Percentiles rank a stretch among this genome's conserved stretches.
These are phyloP conservation scores for Ochotona princeps DNA, from an alignment of 2,113 vertebrate genomes.

Conservation along the genomic window DNA sequence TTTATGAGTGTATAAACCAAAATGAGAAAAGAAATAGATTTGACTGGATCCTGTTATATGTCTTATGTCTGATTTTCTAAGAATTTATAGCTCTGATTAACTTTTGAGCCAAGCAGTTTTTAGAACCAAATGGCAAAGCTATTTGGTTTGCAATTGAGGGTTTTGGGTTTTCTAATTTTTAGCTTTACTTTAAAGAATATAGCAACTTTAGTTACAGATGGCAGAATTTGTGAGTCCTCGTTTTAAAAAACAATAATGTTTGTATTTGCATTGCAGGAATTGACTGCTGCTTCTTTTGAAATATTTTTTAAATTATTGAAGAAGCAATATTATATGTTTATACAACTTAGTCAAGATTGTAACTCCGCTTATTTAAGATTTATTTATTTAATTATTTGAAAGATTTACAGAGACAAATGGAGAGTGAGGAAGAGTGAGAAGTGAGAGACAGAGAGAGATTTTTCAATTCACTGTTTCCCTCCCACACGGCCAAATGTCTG, in stretches of 20 bases:
- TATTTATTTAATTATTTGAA: too few relatives aligned
- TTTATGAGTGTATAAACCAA: conserved; percentile 25
- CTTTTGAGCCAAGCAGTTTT: background rate
- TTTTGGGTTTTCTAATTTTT: background rate
- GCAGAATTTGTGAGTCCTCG: background rate
- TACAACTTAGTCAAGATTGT: too few relatives aligned
- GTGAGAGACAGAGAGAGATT: too few relatives aligned
- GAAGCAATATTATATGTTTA: too few relatives aligned
- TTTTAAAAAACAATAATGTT: background rate
- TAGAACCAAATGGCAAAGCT: background rate
- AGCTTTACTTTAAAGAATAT: conserved; percentile 37
- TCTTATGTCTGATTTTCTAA: conserved; percentile 30
- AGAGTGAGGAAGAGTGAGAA: too few relatives aligned
- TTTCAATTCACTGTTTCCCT: too few relatives aligned
- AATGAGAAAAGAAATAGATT: conserved; percentile 1
- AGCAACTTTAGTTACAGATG: background rate
- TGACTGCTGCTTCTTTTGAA: conserved; percentile 5
- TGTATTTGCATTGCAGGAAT: background rate
- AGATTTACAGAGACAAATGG: too few relatives aligned
- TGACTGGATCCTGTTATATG: background rate
- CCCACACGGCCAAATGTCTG: too few relatives aligned
- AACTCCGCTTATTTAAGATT: too few relatives aligned
- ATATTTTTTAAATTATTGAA: background rate
- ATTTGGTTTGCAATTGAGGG: background rate
- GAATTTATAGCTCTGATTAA: background rate